Conservation (phyloP, 2,797 vertebrate genomes). For the Tangara arthus region DNA sequence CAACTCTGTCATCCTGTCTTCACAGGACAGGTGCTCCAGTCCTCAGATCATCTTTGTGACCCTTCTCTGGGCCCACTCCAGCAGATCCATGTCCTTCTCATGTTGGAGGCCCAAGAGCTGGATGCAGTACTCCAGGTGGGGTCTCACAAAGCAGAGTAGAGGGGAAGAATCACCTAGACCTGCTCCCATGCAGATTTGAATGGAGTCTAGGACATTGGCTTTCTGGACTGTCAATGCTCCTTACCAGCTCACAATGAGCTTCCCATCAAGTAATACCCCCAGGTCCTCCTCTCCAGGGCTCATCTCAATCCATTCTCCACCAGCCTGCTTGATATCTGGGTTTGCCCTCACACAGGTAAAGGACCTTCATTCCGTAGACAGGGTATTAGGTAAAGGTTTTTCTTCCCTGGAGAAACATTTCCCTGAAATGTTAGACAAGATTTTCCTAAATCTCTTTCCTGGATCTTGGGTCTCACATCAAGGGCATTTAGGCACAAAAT, state of each 20-base stretch:
- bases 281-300: background rate
- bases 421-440: background rate
- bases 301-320: background rate
- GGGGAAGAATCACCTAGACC: background rate
- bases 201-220: background rate
- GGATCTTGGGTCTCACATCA: background rate
- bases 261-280: background rate
- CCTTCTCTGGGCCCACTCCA: background rate
- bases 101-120: background rate
- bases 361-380: background rate
- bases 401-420: background rate
- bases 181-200: background rate
- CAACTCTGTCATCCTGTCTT: background rate
- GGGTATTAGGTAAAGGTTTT: background rate
- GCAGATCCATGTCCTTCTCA: background rate
- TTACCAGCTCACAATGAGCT: background rate
- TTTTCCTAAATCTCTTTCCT: background rate
- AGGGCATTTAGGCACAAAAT: background rate
- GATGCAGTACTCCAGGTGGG: background rate
- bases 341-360: accelerated
- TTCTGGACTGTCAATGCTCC: background rate
- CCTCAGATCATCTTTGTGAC: background rate
- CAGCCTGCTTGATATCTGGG: background rate
- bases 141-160: background rate
- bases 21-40: background rate